Evolutionary conservation across 2,113 vertebrate species (phyloP).

Genomic region (Vireo altiloquus): DNA sequence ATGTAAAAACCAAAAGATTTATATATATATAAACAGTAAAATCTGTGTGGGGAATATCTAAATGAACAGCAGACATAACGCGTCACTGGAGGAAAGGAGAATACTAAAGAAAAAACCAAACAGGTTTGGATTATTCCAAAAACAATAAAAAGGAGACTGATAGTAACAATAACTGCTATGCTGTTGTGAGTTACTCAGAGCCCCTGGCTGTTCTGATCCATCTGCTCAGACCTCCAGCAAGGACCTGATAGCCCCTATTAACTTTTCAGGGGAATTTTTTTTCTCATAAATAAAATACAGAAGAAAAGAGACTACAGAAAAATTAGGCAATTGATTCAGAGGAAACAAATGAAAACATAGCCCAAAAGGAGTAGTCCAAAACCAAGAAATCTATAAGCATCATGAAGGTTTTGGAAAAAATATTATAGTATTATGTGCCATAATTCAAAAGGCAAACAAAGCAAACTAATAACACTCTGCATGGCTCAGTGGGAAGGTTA

Average conservation of each 20-base stretch:
- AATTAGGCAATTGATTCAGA: neutral
- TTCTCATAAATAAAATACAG: neutral
- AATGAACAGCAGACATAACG: neutral
- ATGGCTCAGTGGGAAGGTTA: neutral
- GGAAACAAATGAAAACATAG: neutral
- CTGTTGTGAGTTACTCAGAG: neutral
- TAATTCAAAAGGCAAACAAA: slow-evolving; percentile 31
- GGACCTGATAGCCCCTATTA: neutral
- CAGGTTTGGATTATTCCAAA: neutral
- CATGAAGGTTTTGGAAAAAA: neutral
- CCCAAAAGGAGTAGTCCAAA: neutral
- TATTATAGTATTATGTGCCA: neutral
- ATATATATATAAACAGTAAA: neutral
- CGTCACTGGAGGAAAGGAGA: neutral
- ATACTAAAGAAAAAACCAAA: neutral
- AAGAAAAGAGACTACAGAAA: neutral
- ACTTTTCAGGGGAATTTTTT: neutral
- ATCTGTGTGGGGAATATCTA: neutral
- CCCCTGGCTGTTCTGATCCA: neutral
- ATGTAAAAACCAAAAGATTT: neutral
- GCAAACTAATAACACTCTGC: neutral
- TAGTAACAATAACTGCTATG: neutral
- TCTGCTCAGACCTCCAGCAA: neutral
- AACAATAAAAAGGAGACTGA: neutral
- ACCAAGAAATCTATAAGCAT: neutral